Base-by-base conservation (phyloP, 2,797 vertebrate species). In the Lepilemur ruficaudatus region DNA sequence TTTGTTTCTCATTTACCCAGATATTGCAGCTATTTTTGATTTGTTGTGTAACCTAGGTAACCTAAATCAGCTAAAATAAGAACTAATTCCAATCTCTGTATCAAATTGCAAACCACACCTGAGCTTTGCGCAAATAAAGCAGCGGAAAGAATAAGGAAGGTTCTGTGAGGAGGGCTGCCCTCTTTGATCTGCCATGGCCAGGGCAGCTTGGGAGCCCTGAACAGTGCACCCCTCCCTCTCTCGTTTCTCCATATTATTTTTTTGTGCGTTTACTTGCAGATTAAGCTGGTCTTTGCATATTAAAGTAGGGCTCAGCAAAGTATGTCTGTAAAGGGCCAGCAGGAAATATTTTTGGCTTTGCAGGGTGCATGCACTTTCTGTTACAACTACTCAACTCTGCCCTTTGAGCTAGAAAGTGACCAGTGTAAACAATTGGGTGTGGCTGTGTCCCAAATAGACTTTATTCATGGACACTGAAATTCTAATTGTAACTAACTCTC, bases 11-110 rank as follows among this genome's bases (percentile, higher is more conserved):
- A 94, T 89, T 89, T 52, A 48, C 50, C 67, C n/a, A 61, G 75
- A 55, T 70, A 89, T 80, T 92, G 91, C 72, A 93, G 79, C 72
- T 96, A 75, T 76, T 94, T 96, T 95, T 61, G 46, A 55, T 93
- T 94, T 93, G 59, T 86, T 52, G 48, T 72, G 23, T 94, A 92
- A 94, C 89, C 79, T 84, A 95, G 82, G 89, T 88, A 95, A 89
- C 81, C 78, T 11, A 32, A 65, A 94, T 91, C 63, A 50, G 63
- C 63, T 90, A 81, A 95, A 92, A 32, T 28, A 91, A 93, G 83
- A 89, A 88, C 20, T 55, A 61, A 89, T 93, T 96, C 43, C 72
- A 89, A 81, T 14, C 87, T 59, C 48, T 23, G 50, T 50, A 69
- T 79, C 38, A 12, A 43, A 83, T 95, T 95, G 85, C 84, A 79